A percentile compares a stretch with the other conserved stretches of the same genome.
Evolutionary conservation across 2,888 invertebrate genomes (phyloP).

Genomic region (Pyrrhia umbra): DNA sequence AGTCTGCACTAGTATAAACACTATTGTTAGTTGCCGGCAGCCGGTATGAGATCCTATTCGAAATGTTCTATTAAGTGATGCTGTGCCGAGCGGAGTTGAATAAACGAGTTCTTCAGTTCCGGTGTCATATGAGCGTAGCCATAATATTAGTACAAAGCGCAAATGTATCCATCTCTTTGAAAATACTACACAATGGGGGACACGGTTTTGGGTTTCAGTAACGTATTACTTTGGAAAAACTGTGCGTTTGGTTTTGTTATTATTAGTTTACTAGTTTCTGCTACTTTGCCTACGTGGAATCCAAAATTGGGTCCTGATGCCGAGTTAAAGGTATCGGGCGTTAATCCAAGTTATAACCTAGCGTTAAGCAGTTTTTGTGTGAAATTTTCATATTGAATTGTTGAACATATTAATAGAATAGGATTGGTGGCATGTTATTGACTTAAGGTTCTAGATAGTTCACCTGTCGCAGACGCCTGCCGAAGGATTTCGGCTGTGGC

Average conservation of each 20-base stretch:
- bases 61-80: conserved; percentile 9
- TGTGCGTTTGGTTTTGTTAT: neutral
- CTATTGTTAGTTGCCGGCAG: conserved; percentile 5
- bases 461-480: conserved; percentile 93
- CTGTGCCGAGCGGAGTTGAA: conserved; percentile 16
- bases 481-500: conserved; percentile 95
- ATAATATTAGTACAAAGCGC: conserved; percentile 25
- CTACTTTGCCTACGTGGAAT: neutral
- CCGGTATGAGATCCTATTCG: neutral
- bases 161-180: conserved; percentile 3
- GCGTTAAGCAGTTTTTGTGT: too few species aligned
- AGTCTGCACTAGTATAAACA: neutral
- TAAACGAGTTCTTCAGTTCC: conserved; percentile 49
- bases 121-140: conserved; percentile 37
- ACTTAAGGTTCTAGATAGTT: neutral
- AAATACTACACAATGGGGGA: conserved; percentile 19
- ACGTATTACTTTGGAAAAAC: conserved; percentile 1
- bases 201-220: conserved; percentile 1
- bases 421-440: neutral
- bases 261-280: neutral
- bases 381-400: too few species aligned
- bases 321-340: too few species aligned
- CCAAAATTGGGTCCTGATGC: neutral
- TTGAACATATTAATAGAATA: too few species aligned
- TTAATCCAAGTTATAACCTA: too few species aligned